phyloP scores from a whole-genome alignment of 2,113 vertebrate genomes.

The Chiloscyllium plagiosum region DNA sequence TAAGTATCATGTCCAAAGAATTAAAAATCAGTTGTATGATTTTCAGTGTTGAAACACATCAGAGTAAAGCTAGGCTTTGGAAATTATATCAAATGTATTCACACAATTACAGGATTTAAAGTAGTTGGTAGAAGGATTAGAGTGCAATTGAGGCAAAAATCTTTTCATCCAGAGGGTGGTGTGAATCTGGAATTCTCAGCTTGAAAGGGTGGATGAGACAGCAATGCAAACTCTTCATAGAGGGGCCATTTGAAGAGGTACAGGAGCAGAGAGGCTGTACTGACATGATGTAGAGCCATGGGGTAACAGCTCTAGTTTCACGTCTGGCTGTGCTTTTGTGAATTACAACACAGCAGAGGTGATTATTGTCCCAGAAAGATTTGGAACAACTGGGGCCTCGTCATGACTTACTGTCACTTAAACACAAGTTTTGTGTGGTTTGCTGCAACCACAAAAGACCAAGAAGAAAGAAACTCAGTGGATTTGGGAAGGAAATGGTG shows the following conservation, averaged over 20 bases:
- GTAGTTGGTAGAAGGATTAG: background rate
- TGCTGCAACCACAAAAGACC: background rate
- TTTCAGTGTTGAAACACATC: background rate
- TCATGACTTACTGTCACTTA: background rate
- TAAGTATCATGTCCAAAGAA: background rate
- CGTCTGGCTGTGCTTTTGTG: background rate
- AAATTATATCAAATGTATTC: background rate
- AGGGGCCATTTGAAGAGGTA: background rate
- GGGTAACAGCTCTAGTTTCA: background rate
- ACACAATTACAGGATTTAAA: background rate
- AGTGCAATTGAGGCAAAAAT: background rate
- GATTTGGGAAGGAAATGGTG: background rate
- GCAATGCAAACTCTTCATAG: background rate
- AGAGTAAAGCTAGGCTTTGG: background rate
- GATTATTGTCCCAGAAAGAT: background rate
- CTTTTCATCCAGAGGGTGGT: background rate
- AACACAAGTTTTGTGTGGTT: background rate
- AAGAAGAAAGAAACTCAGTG: background rate
- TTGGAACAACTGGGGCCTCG: background rate
- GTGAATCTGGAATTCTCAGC: background rate
- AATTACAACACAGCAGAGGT: background rate
- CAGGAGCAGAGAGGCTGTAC: background rate
- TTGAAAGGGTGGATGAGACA: background rate
- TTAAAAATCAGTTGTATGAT: background rate
- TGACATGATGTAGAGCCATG: background rate